Percentiles rank a stretch among this genome's conserved stretches.
Conservation (phyloP, 1,140 invertebrate species). For the Anthonomus grandis region DNA sequence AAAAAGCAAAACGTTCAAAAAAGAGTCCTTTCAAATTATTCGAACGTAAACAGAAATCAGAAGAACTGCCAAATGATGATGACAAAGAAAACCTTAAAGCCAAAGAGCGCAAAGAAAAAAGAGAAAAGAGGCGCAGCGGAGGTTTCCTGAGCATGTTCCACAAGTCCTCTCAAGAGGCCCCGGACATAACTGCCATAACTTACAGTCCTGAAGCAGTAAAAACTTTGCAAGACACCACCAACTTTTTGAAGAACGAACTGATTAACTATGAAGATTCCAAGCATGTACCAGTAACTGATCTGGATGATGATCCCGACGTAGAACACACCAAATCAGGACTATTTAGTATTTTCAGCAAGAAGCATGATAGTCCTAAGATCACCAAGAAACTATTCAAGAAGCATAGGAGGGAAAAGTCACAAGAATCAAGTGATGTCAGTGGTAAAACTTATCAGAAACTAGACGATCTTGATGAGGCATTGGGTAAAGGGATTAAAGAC, state of each 20-base stretch:
- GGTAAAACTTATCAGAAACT: conserved; percentile 22
- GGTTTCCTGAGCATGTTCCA: conserved; percentile 18
- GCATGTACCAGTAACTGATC: conserved; percentile 26
- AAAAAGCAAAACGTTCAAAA: conserved; percentile 23
- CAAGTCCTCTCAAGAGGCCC: conserved; percentile 23
- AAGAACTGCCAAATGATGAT: conserved; percentile 10
- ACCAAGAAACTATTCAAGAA: conserved; percentile 33
- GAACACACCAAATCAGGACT: conserved; percentile 27
- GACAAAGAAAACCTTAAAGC: conserved; percentile 12
- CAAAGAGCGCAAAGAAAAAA: conserved; percentile 13
- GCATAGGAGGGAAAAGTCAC: conserved; percentile 28
- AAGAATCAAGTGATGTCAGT: conserved; percentile 11
- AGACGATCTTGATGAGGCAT: conserved; percentile 22
- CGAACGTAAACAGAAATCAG: conserved; percentile 12
- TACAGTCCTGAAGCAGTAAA: conserved; percentile 27
- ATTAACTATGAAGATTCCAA: conserved; percentile 35
- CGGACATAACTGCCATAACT: conserved; percentile 5
- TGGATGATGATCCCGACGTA: conserved; percentile 22
- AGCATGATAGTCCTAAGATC: conserved; percentile 28
- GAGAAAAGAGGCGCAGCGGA: conserved; percentile 24
- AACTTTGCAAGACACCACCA: conserved; percentile 32
- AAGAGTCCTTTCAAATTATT: conserved; percentile 28
- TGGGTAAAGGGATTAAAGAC: conserved; percentile 13
- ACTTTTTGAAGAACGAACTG: conserved; percentile 35
- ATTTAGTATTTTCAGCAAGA: conserved; percentile 36